Percentiles rank a stretch among this genome's conserved stretches.
Conservation (phyloP, 2,797 vertebrate genomes). For the Chelidonichthys spinosus region DNA sequence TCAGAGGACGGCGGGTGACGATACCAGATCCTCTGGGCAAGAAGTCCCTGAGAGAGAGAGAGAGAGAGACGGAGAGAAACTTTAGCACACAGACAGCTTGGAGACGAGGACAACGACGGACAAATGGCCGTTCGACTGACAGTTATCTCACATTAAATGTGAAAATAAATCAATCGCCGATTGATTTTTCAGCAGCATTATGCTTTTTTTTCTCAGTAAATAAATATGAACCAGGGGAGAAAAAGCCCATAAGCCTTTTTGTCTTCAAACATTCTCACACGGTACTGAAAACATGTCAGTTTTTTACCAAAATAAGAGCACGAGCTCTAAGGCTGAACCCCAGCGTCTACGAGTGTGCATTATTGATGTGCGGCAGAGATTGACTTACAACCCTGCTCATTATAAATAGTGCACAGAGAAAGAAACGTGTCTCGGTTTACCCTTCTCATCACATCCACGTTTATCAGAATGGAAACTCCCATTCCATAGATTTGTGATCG, state of each 20-base stretch:
- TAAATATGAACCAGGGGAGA: neutral
- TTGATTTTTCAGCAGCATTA: neutral
- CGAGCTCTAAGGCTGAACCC: neutral
- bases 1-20: conserved; percentile 92
- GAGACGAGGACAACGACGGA: neutral
- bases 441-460: conserved; percentile 15
- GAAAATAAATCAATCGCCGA: neutral
- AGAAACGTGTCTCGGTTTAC: conserved; percentile 17
- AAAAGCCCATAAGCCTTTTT: neutral
- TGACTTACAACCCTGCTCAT: conserved; percentile 51
- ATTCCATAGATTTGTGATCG: conserved; percentile 66
- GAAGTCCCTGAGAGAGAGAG: conserved; percentile 86
- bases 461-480: conserved; percentile 68
- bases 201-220: neutral
- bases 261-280: conserved; percentile 6
- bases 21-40: conserved; percentile 93
- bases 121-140: neutral
- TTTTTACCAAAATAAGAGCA: neutral
- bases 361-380: conserved; percentile 51
- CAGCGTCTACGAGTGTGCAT: conserved; percentile 19
- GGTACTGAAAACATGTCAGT: neutral
- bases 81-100: conserved; percentile 10
- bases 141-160: neutral
- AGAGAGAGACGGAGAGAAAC: conserved; percentile 4
- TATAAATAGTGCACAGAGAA: conserved; percentile 43